Evolutionary conservation across 2,113 vertebrate species (phyloP), one percentile per base, ranked within the genome.

Genomic region (Notarius lentiginosus): DNA sequence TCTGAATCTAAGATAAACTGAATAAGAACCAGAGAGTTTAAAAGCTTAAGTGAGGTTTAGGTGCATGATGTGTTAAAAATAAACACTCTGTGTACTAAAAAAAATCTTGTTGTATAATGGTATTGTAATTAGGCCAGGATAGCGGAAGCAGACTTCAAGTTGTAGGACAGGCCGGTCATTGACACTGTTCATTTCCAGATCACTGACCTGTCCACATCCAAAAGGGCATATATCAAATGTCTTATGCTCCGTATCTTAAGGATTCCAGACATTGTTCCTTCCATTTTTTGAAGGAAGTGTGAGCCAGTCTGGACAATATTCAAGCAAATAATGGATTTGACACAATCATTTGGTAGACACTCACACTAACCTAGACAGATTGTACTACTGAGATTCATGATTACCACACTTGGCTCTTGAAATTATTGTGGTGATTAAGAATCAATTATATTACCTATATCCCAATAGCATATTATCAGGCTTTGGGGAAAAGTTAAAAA

Each of bases 151-250:
- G 92, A 90, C 90, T 56, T 75, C 89, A 91, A 93, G 91, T 93
- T 94, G 88, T 89, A 89, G 91, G 92, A 92, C 93, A 93, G 92
- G 89, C 58, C 90, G 93, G 94, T 94, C 93, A 95, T 58, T 94
- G 93, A 94, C 93, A 92, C 89, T 91, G 60, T 91, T 90, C 89
- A 89, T 90, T 94, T 94, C 92, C 93, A 84, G 92, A 93, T 90
- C 91, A 91, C 93, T 92, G 93, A 93, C 93, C 79, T 89, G 77
- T 88, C 91, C 92, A 94, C 92, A 93, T 94, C 91, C 91, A 92
- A 94, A 94, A 83, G 30, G 55, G 72, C 27, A 56, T 7, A 79
- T 77, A 83, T 87, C 83, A 89, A 84, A 92, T 90, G 30, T 73
- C 72, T 90, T 84, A 51, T 82, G 60, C 24, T 87, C 56, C 1